Percentiles rank a stretch among this genome's conserved stretches.
Evolutionary conservation across 2,797 vertebrate species (phyloP).

Genomic region (Sciurus vulgaris): DNA sequence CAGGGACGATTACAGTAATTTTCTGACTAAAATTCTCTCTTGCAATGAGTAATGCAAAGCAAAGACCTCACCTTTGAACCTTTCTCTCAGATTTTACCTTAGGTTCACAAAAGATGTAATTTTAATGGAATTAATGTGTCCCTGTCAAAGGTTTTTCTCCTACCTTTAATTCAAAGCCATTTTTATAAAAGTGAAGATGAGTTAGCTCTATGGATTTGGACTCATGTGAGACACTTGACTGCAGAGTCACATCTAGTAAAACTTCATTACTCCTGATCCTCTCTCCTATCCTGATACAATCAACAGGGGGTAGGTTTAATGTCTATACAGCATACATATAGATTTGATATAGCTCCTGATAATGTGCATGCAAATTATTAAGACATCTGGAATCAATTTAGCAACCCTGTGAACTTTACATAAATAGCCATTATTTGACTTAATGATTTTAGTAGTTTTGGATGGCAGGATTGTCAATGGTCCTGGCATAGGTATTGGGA

Average conservation of each 20-base stretch:
- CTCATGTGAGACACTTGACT: background rate
- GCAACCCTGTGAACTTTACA: slow-evolving; percentile 7
- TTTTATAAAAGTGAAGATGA: background rate
- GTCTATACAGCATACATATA: background rate
- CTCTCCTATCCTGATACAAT: background rate
- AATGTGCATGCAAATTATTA: background rate
- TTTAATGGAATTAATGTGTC: background rate
- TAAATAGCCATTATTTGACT: background rate
- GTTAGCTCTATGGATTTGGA: background rate
- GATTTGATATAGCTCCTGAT: background rate
- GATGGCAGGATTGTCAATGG: background rate
- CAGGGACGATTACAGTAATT: background rate
- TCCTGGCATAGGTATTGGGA: slow-evolving; percentile 3
- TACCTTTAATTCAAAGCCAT: background rate
- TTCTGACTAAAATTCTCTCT: background rate
- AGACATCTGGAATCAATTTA: slow-evolving; percentile 19
- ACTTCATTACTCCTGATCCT: background rate
- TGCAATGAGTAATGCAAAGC: background rate
- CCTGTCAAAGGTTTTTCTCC: background rate
- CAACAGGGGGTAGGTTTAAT: background rate
- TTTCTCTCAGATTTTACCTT: background rate
- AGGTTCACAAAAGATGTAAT: background rate
- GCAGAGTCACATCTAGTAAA: background rate
- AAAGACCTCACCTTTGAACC: background rate
- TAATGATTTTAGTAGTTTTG: slow-evolving; percentile 7